phyloP scores from a whole-genome alignment of 2,113 vertebrate species.

The Athene noctua region DNA sequence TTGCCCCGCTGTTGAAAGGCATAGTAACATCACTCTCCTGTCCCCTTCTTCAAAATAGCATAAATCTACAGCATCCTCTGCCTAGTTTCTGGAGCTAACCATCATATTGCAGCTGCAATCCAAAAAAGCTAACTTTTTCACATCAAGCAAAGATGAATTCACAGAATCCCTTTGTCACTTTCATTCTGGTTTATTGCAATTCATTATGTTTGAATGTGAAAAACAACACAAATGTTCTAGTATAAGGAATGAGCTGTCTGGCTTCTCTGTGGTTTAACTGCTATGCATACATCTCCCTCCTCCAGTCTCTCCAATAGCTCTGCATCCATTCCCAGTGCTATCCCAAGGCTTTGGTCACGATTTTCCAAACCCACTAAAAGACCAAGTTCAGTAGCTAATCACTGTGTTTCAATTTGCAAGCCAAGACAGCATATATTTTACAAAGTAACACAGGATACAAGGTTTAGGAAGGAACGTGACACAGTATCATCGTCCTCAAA shows the following conservation, averaged over 20 bases:
- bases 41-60: background rate
- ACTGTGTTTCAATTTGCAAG: background rate
- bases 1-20: background rate
- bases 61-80: background rate
- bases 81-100: background rate
- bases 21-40: background rate
- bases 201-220: background rate
- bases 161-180: background rate
- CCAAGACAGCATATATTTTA: background rate
- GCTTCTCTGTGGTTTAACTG: constrained; percentile 23
- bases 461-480: background rate
- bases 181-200: background rate
- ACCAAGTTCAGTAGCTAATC: constrained; percentile 9
- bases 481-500: background rate
- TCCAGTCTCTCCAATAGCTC: background rate
- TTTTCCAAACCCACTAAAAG: background rate
- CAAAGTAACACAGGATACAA: background rate
- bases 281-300: accelerated
- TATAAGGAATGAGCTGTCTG: background rate
- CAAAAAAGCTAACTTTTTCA: background rate
- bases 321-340: background rate
- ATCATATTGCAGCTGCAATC: background rate
- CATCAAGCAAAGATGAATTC: background rate
- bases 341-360: background rate
- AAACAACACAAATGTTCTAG: background rate